Conservation (phyloP, 2,113 vertebrate species). For the Larimichthys polyactis region DNA sequence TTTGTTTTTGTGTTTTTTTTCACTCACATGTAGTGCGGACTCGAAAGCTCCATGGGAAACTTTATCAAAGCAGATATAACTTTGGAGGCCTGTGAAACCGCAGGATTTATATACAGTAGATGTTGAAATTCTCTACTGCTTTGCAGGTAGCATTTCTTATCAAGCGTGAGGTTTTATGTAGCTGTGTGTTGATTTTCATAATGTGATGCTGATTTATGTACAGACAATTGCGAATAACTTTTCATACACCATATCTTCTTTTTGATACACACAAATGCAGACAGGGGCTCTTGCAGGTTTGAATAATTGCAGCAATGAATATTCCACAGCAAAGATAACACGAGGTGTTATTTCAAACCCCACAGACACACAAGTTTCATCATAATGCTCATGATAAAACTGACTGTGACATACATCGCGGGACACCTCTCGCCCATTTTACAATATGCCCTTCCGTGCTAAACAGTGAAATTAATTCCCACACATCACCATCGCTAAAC, state of each 20-base stretch:
- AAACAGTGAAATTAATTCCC: conserved; percentile 64
- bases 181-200: conserved; percentile 73
- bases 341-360: conserved; percentile 65
- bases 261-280: conserved; percentile 58
- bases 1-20: background rate
- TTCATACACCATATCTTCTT: conserved; percentile 61
- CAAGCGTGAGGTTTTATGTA: conserved; percentile 49
- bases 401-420: conserved; percentile 71
- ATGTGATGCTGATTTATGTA: conserved; percentile 79
- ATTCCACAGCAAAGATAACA: conserved; percentile 71
- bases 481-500: conserved; percentile 51
- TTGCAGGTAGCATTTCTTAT: conserved; percentile 51
- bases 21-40: conserved; percentile 30
- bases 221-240: conserved; percentile 70
- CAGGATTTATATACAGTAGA: conserved; percentile 46
- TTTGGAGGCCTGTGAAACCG: conserved; percentile 46
- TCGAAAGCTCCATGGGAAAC: conserved; percentile 61
- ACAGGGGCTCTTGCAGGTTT: conserved; percentile 61
- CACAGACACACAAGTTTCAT: conserved; percentile 68
- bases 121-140: conserved; percentile 28
- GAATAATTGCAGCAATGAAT: conserved; percentile 79
- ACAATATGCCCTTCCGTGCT: conserved; percentile 65
- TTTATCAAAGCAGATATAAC: conserved; percentile 70
- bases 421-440: conserved; percentile 70
- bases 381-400: conserved; percentile 67